These are phyloP conservation scores for Caenorhabditis sp. DNA, from an alignment of 2,888 invertebrate genomes.

Conservation along the genomic window DNA sequence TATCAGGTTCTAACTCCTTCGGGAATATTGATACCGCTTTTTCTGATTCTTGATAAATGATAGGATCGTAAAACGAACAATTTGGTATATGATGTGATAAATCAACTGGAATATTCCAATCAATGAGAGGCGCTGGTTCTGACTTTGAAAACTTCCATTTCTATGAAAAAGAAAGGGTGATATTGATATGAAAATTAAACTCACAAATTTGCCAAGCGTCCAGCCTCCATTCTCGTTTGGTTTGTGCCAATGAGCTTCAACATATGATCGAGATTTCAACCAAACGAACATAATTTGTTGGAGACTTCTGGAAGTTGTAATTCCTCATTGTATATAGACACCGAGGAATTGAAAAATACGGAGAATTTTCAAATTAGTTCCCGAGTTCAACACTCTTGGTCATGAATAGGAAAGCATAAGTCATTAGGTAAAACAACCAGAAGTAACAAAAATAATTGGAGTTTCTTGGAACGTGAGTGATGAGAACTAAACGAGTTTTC, in stretches of 20 bases:
- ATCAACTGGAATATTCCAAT: constrained; percentile 15
- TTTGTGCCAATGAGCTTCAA: constrained; percentile 39
- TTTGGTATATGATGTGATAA: constrained; percentile 15
- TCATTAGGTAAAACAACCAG: too few species aligned
- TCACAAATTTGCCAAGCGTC: constrained; percentile 6
- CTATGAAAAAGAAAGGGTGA: constrained; percentile 7
- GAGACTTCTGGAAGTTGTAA: constrained; percentile 24
- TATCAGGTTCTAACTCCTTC: constrained; percentile 5
- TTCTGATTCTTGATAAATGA: background rate
- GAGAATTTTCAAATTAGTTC: too few species aligned
- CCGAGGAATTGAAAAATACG: too few species aligned
- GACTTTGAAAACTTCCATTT: constrained; percentile 19
- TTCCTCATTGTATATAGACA: too few species aligned
- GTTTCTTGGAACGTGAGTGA: too few species aligned
- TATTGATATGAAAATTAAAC: background rate
- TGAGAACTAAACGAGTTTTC: too few species aligned
- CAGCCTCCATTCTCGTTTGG: constrained; percentile 9
- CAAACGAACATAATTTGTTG: constrained; percentile 22
- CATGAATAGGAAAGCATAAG: too few species aligned
- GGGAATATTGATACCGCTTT: constrained; percentile 22
- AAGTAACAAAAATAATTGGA: too few species aligned
- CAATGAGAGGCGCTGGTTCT: constrained; percentile 13
- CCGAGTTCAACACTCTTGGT: too few species aligned
- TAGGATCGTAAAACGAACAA: constrained; percentile 11
- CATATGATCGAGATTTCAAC: constrained; percentile 9